These are phyloP conservation scores for Oasisia sp. DNA, from an alignment of 2,888 invertebrate species.

Conservation along the genomic window DNA sequence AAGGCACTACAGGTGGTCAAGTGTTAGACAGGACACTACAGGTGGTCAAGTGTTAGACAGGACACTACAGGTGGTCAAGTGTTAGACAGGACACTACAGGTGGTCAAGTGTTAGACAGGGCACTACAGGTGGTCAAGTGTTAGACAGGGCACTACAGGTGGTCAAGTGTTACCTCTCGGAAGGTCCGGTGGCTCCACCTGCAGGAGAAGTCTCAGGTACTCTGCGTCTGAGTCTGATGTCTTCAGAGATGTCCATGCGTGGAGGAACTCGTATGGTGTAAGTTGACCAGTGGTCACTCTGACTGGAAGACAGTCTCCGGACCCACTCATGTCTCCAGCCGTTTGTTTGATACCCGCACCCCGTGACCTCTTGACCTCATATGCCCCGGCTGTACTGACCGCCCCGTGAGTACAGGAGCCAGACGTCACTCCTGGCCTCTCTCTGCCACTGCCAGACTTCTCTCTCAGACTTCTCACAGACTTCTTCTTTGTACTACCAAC, in stretches of 20 bases:
- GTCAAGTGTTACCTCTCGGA: slow-evolving; percentile 50
- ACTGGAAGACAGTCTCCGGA: not conserved
- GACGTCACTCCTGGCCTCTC: not conserved
- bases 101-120: slow-evolving; percentile 37
- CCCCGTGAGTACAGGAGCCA: not conserved
- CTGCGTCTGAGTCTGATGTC: slow-evolving; percentile 47
- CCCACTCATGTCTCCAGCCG: not conserved
- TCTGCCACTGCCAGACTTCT: not conserved
- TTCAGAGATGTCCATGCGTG: slow-evolving; percentile 62
- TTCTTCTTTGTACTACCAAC: not conserved
- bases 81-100: not conserved
- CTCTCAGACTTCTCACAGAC: not conserved
- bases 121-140: not conserved
- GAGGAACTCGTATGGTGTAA: slow-evolving; percentile 61
- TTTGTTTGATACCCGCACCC: not conserved
- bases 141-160: not conserved
- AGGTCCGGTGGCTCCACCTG: slow-evolving; percentile 56
- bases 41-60: slow-evolving; percentile 37
- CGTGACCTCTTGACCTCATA: not conserved
- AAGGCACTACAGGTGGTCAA: not conserved
- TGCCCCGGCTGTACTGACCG: not conserved
- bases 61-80: not conserved
- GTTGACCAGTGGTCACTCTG: not conserved
- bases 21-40: not conserved
- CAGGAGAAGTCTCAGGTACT: slow-evolving; percentile 56